phyloP scores from a whole-genome alignment of 2,113 vertebrate genomes.

The Labeo rohita region DNA sequence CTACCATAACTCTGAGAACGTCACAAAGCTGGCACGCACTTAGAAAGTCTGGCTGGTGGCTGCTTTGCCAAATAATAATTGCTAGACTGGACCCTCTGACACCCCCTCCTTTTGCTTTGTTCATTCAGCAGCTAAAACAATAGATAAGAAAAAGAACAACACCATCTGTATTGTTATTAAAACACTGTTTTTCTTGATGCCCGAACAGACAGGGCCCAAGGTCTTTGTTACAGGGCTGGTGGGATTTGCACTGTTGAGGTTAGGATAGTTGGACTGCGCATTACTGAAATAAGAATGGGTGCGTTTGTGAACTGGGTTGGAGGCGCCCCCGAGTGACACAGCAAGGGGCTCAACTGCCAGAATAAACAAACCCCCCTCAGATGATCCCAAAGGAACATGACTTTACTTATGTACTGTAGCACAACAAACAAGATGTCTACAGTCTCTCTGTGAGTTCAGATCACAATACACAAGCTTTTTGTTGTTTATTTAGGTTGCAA shows the following conservation, averaged over 20 bases:
- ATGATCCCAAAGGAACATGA: constrained; percentile 53
- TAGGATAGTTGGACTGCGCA: constrained; percentile 49
- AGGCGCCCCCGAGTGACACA: constrained; percentile 61
- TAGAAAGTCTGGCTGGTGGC: constrained; percentile 45
- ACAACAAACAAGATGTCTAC: background rate
- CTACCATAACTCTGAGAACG: constrained; percentile 46
- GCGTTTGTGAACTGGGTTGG: constrained; percentile 43
- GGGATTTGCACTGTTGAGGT: constrained; percentile 50
- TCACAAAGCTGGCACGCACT: constrained; percentile 54
- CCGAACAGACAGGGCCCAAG: constrained; percentile 46
- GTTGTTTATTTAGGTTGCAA: background rate
- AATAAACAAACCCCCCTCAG: constrained; percentile 36
- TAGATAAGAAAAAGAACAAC: constrained; percentile 39
- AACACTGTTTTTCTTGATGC: constrained; percentile 50
- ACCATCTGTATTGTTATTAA: constrained; percentile 3
- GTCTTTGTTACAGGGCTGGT: constrained; percentile 58
- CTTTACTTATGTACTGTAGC: constrained; percentile 15
- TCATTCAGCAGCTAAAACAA: constrained; percentile 45
- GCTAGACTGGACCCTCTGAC: constrained; percentile 21
- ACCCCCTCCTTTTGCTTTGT: constrained; percentile 37
- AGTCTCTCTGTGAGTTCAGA: background rate
- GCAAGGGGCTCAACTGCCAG: constrained; percentile 58
- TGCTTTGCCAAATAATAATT: constrained; percentile 46
- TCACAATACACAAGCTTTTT: background rate
- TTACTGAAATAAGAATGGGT: constrained; percentile 54